A percentile compares a stretch with the other conserved stretches of the same genome.
Evolutionary conservation across 2,113 vertebrate genomes (phyloP).

Genomic region (Brachypodius melanocephalos): DNA sequence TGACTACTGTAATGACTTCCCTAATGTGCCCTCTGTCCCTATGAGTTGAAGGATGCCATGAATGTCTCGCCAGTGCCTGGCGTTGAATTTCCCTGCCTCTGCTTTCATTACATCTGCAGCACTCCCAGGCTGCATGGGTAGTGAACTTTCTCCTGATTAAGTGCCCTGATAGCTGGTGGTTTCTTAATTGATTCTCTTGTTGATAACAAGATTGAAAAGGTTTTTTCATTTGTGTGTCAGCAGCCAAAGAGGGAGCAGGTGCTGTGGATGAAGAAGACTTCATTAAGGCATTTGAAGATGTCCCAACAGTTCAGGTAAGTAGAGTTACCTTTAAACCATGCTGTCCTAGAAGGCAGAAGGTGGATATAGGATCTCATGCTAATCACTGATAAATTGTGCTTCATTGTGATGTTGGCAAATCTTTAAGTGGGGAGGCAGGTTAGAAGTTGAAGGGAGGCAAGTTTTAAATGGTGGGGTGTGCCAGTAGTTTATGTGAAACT

Average conservation of each 20-base stretch:
- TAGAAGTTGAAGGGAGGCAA: not conserved
- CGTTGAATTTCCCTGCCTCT: not conserved
- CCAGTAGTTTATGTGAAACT: not conserved
- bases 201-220: slow-evolving; percentile 10
- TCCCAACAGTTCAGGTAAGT: slow-evolving; percentile 86
- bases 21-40: slow-evolving; percentile 3
- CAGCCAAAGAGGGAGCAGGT: slow-evolving; percentile 90
- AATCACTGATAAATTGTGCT: not conserved
- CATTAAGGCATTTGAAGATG: slow-evolving; percentile 94
- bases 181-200: slow-evolving; percentile 31
- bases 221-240: slow-evolving; percentile 58
- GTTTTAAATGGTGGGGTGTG: not conserved
- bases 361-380: not conserved
- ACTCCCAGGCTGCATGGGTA: not conserved
- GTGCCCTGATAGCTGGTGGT: not conserved
- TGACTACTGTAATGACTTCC: slow-evolving; percentile 12
- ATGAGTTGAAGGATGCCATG: not conserved
- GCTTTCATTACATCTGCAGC: not conserved
- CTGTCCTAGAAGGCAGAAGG: not conserved
- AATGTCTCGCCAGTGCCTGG: not conserved
- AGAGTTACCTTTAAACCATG: not conserved
- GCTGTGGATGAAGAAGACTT: slow-evolving; percentile 97
- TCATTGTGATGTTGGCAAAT: not conserved
- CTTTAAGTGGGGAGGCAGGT: not conserved
- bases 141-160: slow-evolving; percentile 6